Base-by-base conservation (phyloP, 2,888 invertebrate genomes). In the Netelia melanura region DNA sequence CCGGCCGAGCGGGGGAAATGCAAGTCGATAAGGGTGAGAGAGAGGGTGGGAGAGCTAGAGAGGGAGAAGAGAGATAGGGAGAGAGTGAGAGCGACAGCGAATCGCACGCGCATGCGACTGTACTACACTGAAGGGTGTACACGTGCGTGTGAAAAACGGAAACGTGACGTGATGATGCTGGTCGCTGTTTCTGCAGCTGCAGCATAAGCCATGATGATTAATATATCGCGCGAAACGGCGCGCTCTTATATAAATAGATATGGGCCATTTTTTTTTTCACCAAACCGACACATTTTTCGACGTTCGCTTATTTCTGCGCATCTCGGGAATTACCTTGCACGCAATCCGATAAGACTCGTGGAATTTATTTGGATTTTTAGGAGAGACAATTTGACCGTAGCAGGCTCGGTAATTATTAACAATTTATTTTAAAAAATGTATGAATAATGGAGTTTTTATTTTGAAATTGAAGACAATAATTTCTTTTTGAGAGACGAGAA, bases 71-170 rank as follows among this genome's bases (percentile, higher is more conserved):
- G 43, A 58, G 17, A 11, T 30, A 25, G 48, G 17, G 23, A 38
- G 48, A 82, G 67, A 68, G 74, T 43, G 61, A 38, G 38, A 62
- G 67, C 48, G 61, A 48, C 25, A 30, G 54, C 9, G 68, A 17
- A 56, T 67, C 77, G 77, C 67, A 77, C 56, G 67, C 67, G 67
- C 68, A 44, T 68, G 43, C 21, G 30, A 9, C 71, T 52, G 56
- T 76, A 48, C 17, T 5, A 43, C 75, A 71, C 58, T 14, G 81
- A 81, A 84, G 80, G 75, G 80, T 77, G 70, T 81, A 72, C 78
- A 85, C 78, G 78, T 85, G 80, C 81, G 84, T 85, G 82, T 75
- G 81, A 82, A 85, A 79, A 82, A 82, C 81, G 84, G 78, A 65
- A 84, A 75, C 72, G 58, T 85, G 81, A 85, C 84, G 68, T 54